Evolutionary conservation across 2,888 invertebrate genomes (phyloP).

Genomic region (Muscina levida): DNA sequence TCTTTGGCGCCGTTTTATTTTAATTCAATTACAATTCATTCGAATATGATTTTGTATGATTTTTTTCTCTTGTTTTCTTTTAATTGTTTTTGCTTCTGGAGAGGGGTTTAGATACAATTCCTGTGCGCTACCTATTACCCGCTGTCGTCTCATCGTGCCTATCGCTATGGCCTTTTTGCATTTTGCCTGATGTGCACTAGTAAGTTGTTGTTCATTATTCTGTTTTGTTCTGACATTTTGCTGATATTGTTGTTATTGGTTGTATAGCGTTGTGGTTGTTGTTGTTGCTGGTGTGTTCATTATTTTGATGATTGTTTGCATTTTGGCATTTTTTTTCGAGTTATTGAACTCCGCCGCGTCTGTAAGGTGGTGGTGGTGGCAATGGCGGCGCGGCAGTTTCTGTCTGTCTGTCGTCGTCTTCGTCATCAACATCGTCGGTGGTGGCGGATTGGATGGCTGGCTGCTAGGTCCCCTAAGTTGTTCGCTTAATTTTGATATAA

Average conservation of each 20-base stretch:
- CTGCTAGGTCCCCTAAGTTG: neutral
- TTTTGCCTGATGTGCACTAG: neutral
- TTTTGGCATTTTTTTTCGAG: conserved; percentile 36
- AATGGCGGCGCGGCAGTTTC: neutral
- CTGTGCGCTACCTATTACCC: too few relatives aligned
- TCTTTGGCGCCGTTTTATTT: conserved; percentile 66
- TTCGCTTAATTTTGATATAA: conserved; percentile 43
- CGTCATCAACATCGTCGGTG: neutral
- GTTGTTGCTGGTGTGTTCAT: too few relatives aligned
- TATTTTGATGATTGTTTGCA: conserved; percentile 54
- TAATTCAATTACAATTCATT: conserved; percentile 66
- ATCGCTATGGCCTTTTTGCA: neutral
- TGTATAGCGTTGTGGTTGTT: too few relatives aligned
- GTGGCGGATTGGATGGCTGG: neutral
- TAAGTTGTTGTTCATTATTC: conserved; percentile 28
- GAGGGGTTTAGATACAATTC: too few relatives aligned
- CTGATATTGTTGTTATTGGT: too few relatives aligned
- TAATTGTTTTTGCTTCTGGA: too few relatives aligned
- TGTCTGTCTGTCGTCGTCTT: too few relatives aligned
- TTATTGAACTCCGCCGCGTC: conserved; percentile 62
- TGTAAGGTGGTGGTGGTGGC: too few relatives aligned
- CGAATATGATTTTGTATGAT: conserved; percentile 19
- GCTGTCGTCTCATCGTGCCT: neutral
- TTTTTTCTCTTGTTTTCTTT: too few relatives aligned
- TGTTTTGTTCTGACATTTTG: conserved; percentile 5